A percentile compares a stretch with the other conserved stretches of the same genome.
Conservation (phyloP, 1,140 invertebrate genomes). For the Diuraphis noxia region DNA sequence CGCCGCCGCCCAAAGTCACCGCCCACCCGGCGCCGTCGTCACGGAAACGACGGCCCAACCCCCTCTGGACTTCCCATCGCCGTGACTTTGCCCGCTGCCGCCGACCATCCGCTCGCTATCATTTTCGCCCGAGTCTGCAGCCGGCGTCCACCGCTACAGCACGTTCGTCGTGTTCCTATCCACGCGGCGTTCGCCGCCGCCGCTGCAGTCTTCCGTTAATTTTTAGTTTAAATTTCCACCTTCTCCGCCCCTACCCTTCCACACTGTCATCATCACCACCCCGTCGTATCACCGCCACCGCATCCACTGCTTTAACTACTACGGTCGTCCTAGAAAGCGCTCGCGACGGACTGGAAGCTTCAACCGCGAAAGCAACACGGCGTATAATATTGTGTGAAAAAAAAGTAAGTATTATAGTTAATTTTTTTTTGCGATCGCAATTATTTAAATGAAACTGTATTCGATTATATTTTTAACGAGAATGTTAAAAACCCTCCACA, state of each 20-base stretch:
- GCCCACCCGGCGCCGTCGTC: not conserved
- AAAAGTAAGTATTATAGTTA: not conserved
- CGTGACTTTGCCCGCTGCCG: not conserved
- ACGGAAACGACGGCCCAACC: not conserved
- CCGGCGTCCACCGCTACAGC: slow-evolving; percentile 13
- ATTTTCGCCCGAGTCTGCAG: slow-evolving; percentile 14
- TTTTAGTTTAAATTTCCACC: not conserved
- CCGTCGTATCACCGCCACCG: not conserved
- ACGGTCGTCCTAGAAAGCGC: not conserved
- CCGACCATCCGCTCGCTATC: not conserved
- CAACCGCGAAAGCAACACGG: not conserved
- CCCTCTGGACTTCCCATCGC: not conserved
- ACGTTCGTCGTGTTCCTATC: not conserved
- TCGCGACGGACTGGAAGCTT: not conserved
- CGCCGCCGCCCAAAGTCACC: not conserved
- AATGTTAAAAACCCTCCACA: not conserved
- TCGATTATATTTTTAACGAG: not conserved
- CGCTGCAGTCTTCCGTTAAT: not conserved
- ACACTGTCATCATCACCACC: not conserved
- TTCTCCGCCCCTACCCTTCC: not conserved
- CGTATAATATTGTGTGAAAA: not conserved
- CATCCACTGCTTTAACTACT: not conserved
- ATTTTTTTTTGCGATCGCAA: not conserved
- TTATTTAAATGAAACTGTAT: not conserved
- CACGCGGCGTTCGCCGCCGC: not conserved